A percentile compares a stretch with the other conserved stretches of the same genome.
Evolutionary conservation across 2,797 vertebrate genomes (phyloP).

Genomic region (Luscinia luscinia): DNA sequence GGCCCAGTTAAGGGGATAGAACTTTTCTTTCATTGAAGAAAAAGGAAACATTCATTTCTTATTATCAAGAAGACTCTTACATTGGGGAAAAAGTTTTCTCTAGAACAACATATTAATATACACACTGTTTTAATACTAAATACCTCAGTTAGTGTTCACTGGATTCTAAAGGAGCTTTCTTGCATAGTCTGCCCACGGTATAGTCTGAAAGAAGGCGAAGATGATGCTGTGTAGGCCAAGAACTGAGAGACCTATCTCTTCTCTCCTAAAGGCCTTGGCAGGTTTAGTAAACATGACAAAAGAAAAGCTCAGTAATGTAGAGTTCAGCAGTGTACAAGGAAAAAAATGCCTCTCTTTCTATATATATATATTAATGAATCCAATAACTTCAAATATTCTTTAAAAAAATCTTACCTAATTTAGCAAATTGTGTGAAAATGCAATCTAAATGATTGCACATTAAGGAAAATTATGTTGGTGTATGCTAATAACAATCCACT

Average conservation of each 20-base stretch:
- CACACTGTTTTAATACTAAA: background rate
- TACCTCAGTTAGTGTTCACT: background rate
- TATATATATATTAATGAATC: background rate
- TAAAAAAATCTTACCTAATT: background rate
- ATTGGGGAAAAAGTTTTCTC: background rate
- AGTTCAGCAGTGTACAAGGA: background rate
- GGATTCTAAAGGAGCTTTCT: background rate
- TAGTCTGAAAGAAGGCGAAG: fast-evolving
- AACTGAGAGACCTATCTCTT: background rate
- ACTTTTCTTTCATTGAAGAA: background rate
- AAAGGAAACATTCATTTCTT: background rate
- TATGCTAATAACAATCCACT: background rate
- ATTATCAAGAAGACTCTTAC: background rate
- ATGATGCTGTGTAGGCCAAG: fast-evolving
- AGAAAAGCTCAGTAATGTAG: background rate
- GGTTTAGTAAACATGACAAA: background rate
- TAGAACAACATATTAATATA: background rate
- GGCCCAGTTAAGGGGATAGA: background rate
- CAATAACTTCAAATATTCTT: background rate
- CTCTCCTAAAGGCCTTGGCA: background rate
- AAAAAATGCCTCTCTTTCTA: background rate
- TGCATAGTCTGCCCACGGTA: background rate
- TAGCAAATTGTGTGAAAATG: background rate
- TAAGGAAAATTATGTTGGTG: background rate
- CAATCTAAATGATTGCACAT: background rate